Conservation (phyloP, 35 echinoderm and acorn worm species). For the Heliocidaris erythrogramma region DNA sequence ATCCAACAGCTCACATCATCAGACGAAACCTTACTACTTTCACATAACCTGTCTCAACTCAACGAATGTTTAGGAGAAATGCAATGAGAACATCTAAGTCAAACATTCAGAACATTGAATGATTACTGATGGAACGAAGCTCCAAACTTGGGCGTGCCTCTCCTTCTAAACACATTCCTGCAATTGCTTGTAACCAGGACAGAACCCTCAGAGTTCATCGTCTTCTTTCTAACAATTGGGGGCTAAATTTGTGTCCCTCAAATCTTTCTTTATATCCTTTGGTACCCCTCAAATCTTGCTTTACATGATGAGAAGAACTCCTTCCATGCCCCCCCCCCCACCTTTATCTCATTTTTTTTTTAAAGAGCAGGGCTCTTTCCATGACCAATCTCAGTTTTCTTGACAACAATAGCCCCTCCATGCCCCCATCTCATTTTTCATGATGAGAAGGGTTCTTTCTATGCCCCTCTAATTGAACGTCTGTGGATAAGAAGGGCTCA, state of each 20-base stretch:
- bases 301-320: neutral
- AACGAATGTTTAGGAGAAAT: neutral
- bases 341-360: neutral
- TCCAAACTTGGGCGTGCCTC: neutral
- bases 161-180: neutral
- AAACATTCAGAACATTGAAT: constrained; percentile 4
- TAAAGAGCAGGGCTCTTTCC: too few relatives aligned
- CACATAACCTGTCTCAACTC: neutral
- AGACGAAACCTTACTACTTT: neutral
- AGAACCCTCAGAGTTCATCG: neutral
- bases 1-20: neutral
- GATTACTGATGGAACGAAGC: neutral
- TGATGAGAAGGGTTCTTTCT: too few relatives aligned
- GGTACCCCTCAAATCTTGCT: neutral
- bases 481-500: neutral
- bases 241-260: neutral
- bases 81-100: neutral
- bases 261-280: neutral
- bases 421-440: too few relatives aligned
- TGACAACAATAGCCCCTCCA: too few relatives aligned
- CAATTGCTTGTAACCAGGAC: neutral
- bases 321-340: neutral
- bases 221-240: neutral
- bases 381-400: too few relatives aligned
- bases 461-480: too few relatives aligned